Conservation (phyloP, 2,888 invertebrate genomes). For the Brenthis ino region DNA sequence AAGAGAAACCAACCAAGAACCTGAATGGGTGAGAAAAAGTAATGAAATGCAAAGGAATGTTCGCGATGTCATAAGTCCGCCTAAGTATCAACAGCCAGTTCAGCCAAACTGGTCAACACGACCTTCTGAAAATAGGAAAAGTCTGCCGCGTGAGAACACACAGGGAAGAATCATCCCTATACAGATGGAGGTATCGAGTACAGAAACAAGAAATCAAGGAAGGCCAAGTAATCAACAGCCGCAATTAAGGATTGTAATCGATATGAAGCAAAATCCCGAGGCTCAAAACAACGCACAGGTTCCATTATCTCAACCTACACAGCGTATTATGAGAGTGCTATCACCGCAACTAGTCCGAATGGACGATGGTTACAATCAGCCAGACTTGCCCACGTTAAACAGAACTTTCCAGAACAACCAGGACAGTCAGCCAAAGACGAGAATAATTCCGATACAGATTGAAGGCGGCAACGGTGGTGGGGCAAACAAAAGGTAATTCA, state of each 20-base stretch:
- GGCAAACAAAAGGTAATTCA: conserved; percentile 67
- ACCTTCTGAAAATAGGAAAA: conserved; percentile 74
- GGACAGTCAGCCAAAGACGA: conserved; percentile 72
- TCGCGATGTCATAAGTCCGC: conserved; percentile 72
- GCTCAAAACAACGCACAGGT: conserved; percentile 48
- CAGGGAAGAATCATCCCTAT: conserved; percentile 84
- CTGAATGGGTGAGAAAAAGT: conserved; percentile 75
- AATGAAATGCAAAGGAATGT: conserved; percentile 67
- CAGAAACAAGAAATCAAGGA: conserved; percentile 61
- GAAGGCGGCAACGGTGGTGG: conserved; percentile 72
- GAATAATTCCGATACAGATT: conserved; percentile 84
- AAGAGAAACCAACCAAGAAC: conserved; percentile 66
- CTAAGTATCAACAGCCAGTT: conserved; percentile 67
- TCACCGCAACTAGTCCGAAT: conserved; percentile 79
- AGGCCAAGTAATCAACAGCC: conserved; percentile 60
- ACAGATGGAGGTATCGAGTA: conserved; percentile 82
- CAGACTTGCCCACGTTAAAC: conserved; percentile 67
- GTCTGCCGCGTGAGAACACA: conserved; percentile 66
- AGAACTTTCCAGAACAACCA: conserved; percentile 59
- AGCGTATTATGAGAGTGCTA: conserved; percentile 77
- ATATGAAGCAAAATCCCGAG: conserved; percentile 67
- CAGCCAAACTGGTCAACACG: conserved; percentile 75
- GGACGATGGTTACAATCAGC: conserved; percentile 65
- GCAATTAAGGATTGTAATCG: conserved; percentile 74
- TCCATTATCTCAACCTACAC: conserved; percentile 74